Evolutionary conservation across 2,888 invertebrate genomes (phyloP).

Genomic region (Laspeyria flexula): DNA sequence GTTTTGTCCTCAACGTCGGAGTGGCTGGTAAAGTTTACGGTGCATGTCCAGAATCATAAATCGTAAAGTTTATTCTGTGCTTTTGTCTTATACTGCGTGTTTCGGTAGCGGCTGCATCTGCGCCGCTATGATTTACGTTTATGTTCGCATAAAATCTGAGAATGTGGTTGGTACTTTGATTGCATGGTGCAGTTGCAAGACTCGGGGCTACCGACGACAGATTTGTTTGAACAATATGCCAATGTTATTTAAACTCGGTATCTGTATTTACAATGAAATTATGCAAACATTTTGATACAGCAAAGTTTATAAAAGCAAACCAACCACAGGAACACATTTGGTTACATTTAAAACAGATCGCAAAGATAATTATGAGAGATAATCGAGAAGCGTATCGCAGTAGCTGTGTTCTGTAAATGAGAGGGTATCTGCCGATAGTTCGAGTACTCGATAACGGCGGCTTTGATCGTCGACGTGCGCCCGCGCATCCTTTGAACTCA

Average conservation of each 20-base stretch:
- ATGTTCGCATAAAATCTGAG: constrained; percentile 61
- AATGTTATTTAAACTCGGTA: neutral
- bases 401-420: constrained; percentile 67
- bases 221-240: constrained; percentile 8
- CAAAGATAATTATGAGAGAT: constrained; percentile 42
- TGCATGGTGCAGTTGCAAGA: constrained; percentile 28
- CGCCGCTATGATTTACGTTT: constrained; percentile 58
- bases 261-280: neutral
- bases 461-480: constrained; percentile 65
- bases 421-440: constrained; percentile 65
- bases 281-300: neutral
- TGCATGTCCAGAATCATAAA: constrained; percentile 17
- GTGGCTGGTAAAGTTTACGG: neutral
- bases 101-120: constrained; percentile 45
- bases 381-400: constrained; percentile 61
- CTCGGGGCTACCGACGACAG: constrained; percentile 5
- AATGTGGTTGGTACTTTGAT: constrained; percentile 51
- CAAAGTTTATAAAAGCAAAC: no score
- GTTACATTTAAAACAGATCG: constrained; percentile 17
- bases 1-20: neutral
- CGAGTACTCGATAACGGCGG: constrained; percentile 75
- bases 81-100: constrained; percentile 40
- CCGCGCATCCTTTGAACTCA: constrained; percentile 70
- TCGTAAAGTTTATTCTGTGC: constrained; percentile 24
- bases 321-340: constrained; percentile 14